Base-by-base conservation (phyloP, 2,797 vertebrate species). In the Anolis apletophallus region DNA sequence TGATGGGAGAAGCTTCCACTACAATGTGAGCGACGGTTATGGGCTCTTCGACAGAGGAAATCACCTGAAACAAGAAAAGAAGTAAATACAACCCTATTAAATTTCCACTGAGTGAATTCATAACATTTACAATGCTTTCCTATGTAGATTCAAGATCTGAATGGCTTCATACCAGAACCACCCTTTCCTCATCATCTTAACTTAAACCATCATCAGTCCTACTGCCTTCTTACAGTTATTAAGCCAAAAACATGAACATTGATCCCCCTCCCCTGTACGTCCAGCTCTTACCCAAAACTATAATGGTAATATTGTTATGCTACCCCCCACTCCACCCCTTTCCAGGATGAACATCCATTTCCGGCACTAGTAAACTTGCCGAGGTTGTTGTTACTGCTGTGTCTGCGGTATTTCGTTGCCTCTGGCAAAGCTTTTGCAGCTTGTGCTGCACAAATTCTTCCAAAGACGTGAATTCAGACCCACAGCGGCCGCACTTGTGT, bases 371-470 rank as follows among this genome's bases (percentile, higher is more conserved):
- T 14, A 96, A 83, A 0, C 76, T 87, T 2, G 94, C n/a, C 8
- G 93, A 72, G 0, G 88, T 29, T 0, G 93, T 55, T 0, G 93
- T 59, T 0, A 91, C 50, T n/a, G 93, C 88, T 17, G 93, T 0
- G 93, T 59, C 87, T 10, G 54, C 6, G 7, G 21, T 11, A 5
- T 94, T 94, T 19, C 95, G 96, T 23, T 86, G 88, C 7, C 97
- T 97, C 91, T 95, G 97, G 92, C 99, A 99, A 92, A 75, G 91
- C 68, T 98, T 97, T 12, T 97, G 98, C 50, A 99, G 89, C 89
- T 99, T 99, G 95, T 99, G 99, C 74, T 99, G 98, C 83, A 99
- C 98, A 59, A 99, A 99, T 80, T 97, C 97, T 89, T 99, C 97
- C 96, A 99, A 91, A 32, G 97, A 96, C 36, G 97, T 98, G 93